Base-by-base conservation (phyloP, 2,113 vertebrate genomes). In the Meles meles region DNA sequence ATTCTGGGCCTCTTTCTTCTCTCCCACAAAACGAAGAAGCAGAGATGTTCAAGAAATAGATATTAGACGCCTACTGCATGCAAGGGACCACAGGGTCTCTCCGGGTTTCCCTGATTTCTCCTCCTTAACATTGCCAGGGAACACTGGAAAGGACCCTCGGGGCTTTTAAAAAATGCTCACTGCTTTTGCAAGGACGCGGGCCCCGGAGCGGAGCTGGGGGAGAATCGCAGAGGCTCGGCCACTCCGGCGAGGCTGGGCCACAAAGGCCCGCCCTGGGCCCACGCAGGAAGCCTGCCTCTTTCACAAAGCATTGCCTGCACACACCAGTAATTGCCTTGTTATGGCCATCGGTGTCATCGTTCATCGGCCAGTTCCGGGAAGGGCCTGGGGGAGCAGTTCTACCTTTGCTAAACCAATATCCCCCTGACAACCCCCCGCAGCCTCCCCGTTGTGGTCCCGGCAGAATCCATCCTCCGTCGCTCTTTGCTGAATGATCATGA, bases 401-500 rank as follows among this genome's bases (percentile, higher is more conserved):
- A 94, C 98, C 98, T 98, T 97, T 97, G 98, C 98, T 98, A 98
- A 98, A 98, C 98, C 98, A 98, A 98, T 96, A 98, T 97, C 97
- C 98, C 97, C 80, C 88, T 83, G 97, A 98, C 98, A 98, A 95
- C 97, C 98, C 98, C 98, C 98, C 65, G 94, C 98, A 76, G 98
- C 98, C 99, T 99, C 98, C 99, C 99, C 99, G 99, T 98, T 98
- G 99, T 99, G 98, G 98, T 99, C 99, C 99, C 59, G 15, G 98
- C 99, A 99, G 99, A 99, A 99, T 99, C 99, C 99, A 99, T 99
- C 99, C 99, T 98, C 98, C 96, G 98, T 98, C 98, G 98, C 98
- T 99, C 99, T 99, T 99, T 99, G 99, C 99, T 99, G 99, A 99
- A 99, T 99, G 98, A 98, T 98, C 98, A 98, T 99, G 99, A 98